Conservation (phyloP, 2,797 vertebrate species). For the Muscicapa comitata region DNA sequence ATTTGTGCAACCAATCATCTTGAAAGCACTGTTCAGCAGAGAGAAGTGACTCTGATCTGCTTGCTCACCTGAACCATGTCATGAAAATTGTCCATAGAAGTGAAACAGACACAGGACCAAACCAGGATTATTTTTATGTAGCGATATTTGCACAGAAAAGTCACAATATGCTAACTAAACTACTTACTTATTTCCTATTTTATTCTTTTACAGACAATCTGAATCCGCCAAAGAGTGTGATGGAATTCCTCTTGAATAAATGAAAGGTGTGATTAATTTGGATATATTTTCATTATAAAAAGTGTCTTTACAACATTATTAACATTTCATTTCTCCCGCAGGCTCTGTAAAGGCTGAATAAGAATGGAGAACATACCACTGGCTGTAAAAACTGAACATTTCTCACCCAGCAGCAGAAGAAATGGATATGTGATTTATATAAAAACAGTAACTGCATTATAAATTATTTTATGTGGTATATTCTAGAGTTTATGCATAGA, state of each 20-base stretch:
- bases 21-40: neutral
- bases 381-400: neutral
- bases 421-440: neutral
- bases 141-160: neutral
- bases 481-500: neutral
- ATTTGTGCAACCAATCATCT: neutral
- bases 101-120: neutral
- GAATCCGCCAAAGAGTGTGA: neutral
- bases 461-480: neutral
- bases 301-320: constrained; percentile 17
- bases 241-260: neutral
- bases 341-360: neutral
- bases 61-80: neutral
- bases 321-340: constrained; percentile 8
- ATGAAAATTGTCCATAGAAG: neutral
- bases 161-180: neutral
- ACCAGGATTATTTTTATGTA: neutral
- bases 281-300: constrained; percentile 19
- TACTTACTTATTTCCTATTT: neutral
- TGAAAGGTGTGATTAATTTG: neutral
- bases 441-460: neutral
- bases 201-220: neutral
- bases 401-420: neutral
- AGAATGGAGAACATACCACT: neutral
- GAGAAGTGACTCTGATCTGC: neutral